phyloP scores from a whole-genome alignment of 2,888 invertebrate genomes.

The Drosophila borealis region DNA sequence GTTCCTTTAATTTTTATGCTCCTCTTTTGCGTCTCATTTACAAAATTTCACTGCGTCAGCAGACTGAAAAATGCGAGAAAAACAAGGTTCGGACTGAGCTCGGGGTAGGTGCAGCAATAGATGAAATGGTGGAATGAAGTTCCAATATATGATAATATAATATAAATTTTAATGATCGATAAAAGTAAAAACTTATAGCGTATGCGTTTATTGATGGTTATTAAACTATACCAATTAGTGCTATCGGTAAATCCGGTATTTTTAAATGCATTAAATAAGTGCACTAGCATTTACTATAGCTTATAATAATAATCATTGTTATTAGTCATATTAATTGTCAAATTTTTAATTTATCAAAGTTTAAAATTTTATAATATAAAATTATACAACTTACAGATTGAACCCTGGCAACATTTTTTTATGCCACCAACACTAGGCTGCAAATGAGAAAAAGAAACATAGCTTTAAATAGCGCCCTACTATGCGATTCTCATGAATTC shows the following conservation, averaged over 20 bases:
- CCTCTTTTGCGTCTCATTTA: constrained; percentile 64
- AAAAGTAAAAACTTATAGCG: neutral
- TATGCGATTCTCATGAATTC: neutral
- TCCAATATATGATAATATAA: neutral
- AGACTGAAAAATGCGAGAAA: constrained; percentile 1
- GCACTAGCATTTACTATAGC: no score
- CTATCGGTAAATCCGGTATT: neutral
- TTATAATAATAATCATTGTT: no score
- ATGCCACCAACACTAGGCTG: no score
- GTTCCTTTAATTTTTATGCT: constrained; percentile 66
- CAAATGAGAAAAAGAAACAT: neutral
- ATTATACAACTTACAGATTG: no score
- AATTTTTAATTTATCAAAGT: no score
- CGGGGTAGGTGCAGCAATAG: neutral
- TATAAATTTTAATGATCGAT: neutral
- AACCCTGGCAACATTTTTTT: no score
- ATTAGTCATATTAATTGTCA: no score
- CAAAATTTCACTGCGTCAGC: constrained; percentile 50
- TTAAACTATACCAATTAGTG: neutral
- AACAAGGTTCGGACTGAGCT: constrained; percentile 1
- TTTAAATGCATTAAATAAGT: no score
- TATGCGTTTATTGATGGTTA: neutral
- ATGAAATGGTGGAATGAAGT: constrained; percentile 1
- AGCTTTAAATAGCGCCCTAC: neutral
- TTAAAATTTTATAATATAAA: no score